A percentile compares a stretch with the other conserved stretches of the same genome.
These are phyloP conservation scores for Parnassius orleans DNA, from an alignment of 2,888 invertebrate genomes.

Conservation along the genomic window DNA sequence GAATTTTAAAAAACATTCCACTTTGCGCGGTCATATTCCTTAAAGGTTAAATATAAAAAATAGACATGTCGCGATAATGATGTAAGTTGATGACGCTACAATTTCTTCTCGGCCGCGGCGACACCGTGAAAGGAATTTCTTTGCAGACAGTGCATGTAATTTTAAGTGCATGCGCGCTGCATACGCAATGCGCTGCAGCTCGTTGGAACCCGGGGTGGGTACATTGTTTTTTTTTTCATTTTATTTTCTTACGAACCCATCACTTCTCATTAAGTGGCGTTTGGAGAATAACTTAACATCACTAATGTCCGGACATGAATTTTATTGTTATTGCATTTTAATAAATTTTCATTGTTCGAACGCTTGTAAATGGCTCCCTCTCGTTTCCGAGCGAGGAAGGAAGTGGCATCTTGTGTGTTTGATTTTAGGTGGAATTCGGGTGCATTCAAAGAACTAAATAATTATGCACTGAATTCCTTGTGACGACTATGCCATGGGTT, in stretches of 20 bases:
- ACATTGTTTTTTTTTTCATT: conserved; percentile 68
- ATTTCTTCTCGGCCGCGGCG: conserved; percentile 49
- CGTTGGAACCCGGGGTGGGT: conserved; percentile 58
- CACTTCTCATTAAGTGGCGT: conserved; percentile 81
- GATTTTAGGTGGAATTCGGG: conserved; percentile 36
- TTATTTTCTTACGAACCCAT: conserved; percentile 80
- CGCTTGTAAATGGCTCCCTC: conserved; percentile 56
- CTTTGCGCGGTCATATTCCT: conserved; percentile 9
- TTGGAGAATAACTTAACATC: conserved; percentile 79
- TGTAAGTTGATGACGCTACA: conserved; percentile 38
- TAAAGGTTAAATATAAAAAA: conserved; percentile 19
- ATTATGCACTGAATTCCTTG: conserved; percentile 1
- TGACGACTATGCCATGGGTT: too few species aligned
- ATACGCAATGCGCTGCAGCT: conserved; percentile 60
- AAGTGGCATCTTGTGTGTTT: conserved; percentile 55
- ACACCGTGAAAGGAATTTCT: conserved; percentile 57
- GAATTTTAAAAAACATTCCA: conserved; percentile 12
- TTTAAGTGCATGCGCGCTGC: conserved; percentile 64
- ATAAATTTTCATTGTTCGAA: conserved; percentile 74
- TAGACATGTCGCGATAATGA: conserved; percentile 26
- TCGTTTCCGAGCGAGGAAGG: conserved; percentile 72
- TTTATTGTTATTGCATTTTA: conserved; percentile 81
- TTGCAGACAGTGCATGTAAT: conserved; percentile 75
- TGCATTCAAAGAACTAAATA: conserved; percentile 15
- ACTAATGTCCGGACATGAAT: conserved; percentile 78